Conservation (phyloP, 1,140 invertebrate genomes). For the Lordiphosa mommai region DNA sequence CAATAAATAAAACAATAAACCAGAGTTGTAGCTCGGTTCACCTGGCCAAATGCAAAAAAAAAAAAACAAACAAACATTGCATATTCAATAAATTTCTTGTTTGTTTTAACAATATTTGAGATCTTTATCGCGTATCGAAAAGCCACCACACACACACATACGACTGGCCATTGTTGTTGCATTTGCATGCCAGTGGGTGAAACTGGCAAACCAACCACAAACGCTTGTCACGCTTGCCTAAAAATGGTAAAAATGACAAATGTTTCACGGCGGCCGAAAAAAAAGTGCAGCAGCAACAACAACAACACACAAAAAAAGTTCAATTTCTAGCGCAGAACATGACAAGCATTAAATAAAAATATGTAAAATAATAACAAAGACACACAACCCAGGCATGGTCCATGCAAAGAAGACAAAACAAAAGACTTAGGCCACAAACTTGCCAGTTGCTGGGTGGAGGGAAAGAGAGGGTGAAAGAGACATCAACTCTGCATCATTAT, state of each 20-base stretch:
- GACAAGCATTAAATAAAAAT: constrained; percentile 65
- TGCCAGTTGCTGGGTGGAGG: constrained; percentile 4
- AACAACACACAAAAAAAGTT: constrained; percentile 49
- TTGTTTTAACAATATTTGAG: constrained; percentile 77
- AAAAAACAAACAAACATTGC: constrained; percentile 44
- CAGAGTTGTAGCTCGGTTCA: constrained; percentile 45
- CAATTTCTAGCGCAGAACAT: constrained; percentile 70
- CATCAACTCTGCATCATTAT: constrained; percentile 60
- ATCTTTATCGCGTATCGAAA: constrained; percentile 71
- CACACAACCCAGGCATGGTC: constrained; percentile 20
- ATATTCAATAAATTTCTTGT: constrained; percentile 77
- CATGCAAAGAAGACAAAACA: constrained; percentile 37
- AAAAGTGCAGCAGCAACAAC: constrained; percentile 50
- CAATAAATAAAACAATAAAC: constrained; percentile 75
- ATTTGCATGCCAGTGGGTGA: constrained; percentile 73
- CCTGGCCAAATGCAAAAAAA: constrained; percentile 56
- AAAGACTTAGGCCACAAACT: constrained; percentile 70
- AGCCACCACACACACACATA: constrained; percentile 48
- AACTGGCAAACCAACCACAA: constrained; percentile 45
- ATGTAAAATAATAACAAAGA: constrained; percentile 74
- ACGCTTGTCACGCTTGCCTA: constrained; percentile 73
- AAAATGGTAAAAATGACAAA: constrained; percentile 77
- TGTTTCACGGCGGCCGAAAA: constrained; percentile 66
- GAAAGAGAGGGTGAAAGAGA: constrained; percentile 6
- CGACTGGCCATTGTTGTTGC: constrained; percentile 41